Conservation (phyloP, 2,888 invertebrate genomes). For the Drosophila tanythrix region DNA sequence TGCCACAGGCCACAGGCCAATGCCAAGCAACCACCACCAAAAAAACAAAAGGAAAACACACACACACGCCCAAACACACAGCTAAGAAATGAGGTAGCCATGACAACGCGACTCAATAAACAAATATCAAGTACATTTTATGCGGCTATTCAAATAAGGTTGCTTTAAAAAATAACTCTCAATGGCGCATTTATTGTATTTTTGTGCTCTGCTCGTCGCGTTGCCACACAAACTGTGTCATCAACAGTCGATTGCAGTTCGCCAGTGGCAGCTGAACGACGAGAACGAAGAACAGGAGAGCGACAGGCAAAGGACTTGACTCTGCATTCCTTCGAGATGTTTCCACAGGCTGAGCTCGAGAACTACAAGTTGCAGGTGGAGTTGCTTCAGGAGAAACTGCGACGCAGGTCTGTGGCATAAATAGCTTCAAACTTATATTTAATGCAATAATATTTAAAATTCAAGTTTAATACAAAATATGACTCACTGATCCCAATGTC, state of each 20-base stretch:
- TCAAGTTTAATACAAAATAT: not conserved
- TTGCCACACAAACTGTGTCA: conserved; percentile 67
- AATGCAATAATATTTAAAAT: no score
- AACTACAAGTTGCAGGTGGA: conserved; percentile 85
- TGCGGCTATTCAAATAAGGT: conserved; percentile 69
- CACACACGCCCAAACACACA: not conserved
- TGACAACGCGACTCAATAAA: conserved; percentile 71
- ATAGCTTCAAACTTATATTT: not conserved
- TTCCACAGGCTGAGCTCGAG: conserved; percentile 84
- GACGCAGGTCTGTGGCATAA: conserved; percentile 77
- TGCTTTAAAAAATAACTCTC: conserved; percentile 73
- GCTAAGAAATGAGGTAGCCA: conserved; percentile 58
- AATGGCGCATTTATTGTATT: conserved; percentile 60
- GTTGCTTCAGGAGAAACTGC: conserved; percentile 83
- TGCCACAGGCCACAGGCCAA: conserved; percentile 70
- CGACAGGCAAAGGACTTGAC: conserved; percentile 13
- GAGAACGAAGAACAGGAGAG: not conserved
- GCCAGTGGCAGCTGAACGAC: conserved; percentile 42
- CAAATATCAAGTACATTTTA: conserved; percentile 55
- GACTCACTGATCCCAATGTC: not conserved
- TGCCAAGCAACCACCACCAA: conserved; percentile 77
- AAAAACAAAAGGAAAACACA: conserved; percentile 8
- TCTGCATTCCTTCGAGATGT: conserved; percentile 67
- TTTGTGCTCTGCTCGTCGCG: conserved; percentile 25
- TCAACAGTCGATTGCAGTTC: conserved; percentile 51